phyloP scores from a whole-genome alignment of 2,113 vertebrate species.

The Leptocoma aspasia region DNA sequence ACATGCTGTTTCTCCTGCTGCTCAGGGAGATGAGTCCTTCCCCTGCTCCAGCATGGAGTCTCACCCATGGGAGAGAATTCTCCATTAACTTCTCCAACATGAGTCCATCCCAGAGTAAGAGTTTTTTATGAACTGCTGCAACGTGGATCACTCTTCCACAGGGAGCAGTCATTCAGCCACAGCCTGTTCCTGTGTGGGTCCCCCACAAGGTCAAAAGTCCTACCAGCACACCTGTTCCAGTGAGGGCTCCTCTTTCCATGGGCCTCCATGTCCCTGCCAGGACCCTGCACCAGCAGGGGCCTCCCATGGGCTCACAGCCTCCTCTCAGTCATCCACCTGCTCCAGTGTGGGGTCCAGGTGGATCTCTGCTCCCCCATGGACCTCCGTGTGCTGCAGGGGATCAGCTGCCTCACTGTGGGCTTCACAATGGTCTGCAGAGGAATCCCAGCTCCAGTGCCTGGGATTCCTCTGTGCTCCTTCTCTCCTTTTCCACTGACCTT shows the following conservation, averaged over 20 bases:
- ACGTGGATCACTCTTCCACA: background rate
- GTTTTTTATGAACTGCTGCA: background rate
- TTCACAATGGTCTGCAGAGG: background rate
- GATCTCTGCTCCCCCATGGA: rapidly evolving
- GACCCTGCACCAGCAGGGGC: background rate
- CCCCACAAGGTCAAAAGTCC: background rate
- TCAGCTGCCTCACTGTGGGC: background rate
- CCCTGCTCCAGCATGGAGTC: rapidly evolving
- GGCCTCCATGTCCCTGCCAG: no score
- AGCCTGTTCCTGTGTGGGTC: background rate
- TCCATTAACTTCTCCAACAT: background rate
- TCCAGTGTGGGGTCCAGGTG: background rate
- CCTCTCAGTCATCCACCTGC: background rate
- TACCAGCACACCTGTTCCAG: background rate
- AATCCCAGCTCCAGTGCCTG: background rate
- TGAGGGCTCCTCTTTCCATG: background rate
- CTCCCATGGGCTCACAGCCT: background rate
- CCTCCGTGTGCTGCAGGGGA: background rate
- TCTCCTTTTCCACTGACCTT: background rate
- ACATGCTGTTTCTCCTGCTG: rapidly evolving
- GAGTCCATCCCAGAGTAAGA: background rate
- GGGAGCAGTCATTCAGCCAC: background rate
- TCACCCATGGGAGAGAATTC: background rate
- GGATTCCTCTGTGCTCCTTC: no score
- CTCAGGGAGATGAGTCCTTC: background rate